Evolutionary conservation across 2,797 vertebrate species (phyloP).

Genomic region (Phrynocephalus forsythii): DNA sequence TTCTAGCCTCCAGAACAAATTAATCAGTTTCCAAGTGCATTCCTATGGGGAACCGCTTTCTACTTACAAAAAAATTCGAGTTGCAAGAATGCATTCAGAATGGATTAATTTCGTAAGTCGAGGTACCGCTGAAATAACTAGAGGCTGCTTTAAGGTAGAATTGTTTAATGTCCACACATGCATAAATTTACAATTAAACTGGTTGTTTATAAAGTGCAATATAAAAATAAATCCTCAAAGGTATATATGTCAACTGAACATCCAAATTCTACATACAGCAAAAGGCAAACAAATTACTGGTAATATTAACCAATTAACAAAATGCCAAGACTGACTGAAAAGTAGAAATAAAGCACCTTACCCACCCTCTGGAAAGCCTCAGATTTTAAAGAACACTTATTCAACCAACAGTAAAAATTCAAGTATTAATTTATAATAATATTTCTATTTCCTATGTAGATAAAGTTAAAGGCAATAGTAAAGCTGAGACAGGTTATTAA

Average conservation of each 20-base stretch:
- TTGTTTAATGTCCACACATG: constrained; percentile 76
- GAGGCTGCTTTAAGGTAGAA: constrained; percentile 54
- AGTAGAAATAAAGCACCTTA: constrained; percentile 23
- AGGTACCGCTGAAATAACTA: constrained; percentile 24
- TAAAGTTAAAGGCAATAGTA: constrained; percentile 32
- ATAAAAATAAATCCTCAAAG: constrained; percentile 83
- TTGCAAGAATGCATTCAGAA: too few species aligned
- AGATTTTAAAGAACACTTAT: constrained; percentile 27
- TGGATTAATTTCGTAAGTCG: too few species aligned
- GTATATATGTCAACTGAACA: constrained; percentile 69
- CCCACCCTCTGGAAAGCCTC: constrained; percentile 52
- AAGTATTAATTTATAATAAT: constrained; percentile 63
- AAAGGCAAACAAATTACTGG: constrained; percentile 68
- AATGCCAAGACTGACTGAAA: constrained; percentile 52
- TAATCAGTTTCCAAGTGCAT: too few species aligned
- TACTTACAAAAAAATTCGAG: too few species aligned
- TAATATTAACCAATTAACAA: constrained; percentile 58
- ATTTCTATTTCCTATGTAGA: constrained; percentile 5
- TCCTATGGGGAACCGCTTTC: too few species aligned
- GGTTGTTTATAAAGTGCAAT: constrained; percentile 82
- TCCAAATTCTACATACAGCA: constrained; percentile 62
- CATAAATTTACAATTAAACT: constrained; percentile 73
- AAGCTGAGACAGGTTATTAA: background rate
- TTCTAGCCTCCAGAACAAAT: too few species aligned
- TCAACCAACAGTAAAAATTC: constrained; percentile 64